Percentiles rank a stretch among this genome's conserved stretches.
These are phyloP conservation scores for Pocillopora verrucosa DNA, from an alignment of 64 coral and sea anemone genomes.

Conservation along the genomic window DNA sequence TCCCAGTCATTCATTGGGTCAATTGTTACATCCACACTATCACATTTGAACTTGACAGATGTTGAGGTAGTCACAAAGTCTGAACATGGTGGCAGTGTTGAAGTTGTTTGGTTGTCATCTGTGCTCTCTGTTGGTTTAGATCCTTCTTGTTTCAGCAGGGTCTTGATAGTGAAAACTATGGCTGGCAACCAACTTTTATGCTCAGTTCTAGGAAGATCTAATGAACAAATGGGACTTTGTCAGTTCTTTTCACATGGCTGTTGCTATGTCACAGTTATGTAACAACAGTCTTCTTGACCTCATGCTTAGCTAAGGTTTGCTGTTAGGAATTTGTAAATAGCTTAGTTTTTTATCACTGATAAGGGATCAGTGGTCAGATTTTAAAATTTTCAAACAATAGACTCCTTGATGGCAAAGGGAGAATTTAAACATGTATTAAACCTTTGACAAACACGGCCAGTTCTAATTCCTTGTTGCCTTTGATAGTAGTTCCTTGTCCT, in stretches of 20 bases:
- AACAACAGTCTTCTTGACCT: not conserved
- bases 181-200: slow-evolving; percentile 96
- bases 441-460: slow-evolving; percentile 93
- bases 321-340: no score
- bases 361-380: no score
- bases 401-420: no score
- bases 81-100: slow-evolving; percentile 63
- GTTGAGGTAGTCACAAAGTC: slow-evolving; percentile 79
- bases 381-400: no score
- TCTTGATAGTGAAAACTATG: slow-evolving; percentile 91
- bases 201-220: slow-evolving; percentile 92
- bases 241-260: not conserved
- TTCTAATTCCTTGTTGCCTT: slow-evolving; percentile 61
- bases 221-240: not conserved
- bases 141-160: slow-evolving; percentile 75
- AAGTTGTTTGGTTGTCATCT: slow-evolving; percentile 24
- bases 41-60: slow-evolving; percentile 74
- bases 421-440: not conserved
- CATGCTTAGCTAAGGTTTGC: no score
- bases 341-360: no score
- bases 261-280: not conserved
- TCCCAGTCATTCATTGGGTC: slow-evolving; percentile 92
- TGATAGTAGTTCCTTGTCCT: slow-evolving; percentile 77
- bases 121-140: slow-evolving; percentile 35
- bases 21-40: slow-evolving; percentile 67